phyloP scores from a whole-genome alignment of 1,140 invertebrate species.

The Achatina immaculata region DNA sequence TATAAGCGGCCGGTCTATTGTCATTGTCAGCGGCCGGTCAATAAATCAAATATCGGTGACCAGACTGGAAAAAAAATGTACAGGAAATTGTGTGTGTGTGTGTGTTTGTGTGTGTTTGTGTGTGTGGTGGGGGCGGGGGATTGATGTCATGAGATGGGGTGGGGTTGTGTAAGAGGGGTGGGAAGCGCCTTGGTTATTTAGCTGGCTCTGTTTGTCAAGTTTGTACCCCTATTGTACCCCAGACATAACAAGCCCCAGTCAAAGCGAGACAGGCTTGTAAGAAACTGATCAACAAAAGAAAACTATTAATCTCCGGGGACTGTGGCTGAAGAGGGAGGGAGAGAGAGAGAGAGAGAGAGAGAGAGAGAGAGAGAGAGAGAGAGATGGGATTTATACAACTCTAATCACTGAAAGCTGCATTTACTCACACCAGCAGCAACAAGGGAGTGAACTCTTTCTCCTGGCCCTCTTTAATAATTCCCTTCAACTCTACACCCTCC shows the following conservation, averaged over 20 bases:
- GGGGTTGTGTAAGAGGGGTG: not conserved
- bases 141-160: too few species aligned
- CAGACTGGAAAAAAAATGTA: too few species aligned
- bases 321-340: too few species aligned
- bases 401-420: slow-evolving; percentile 12
- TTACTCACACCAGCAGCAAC: slow-evolving; percentile 11
- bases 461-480: not conserved
- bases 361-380: too few species aligned
- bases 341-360: too few species aligned
- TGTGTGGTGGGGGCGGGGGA: too few species aligned
- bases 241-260: not conserved
- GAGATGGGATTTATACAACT: not conserved
- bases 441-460: not conserved
- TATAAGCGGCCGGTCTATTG: too few species aligned
- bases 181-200: not conserved
- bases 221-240: not conserved
- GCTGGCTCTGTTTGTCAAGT: not conserved
- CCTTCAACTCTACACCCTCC: not conserved
- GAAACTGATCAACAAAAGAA: not conserved
- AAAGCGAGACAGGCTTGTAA: not conserved
- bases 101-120: too few species aligned
- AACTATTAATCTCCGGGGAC: too few species aligned
- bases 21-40: too few species aligned
- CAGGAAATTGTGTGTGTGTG: too few species aligned
- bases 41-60: too few species aligned